Percentiles rank a stretch among this genome's conserved stretches.
These are phyloP conservation scores for Hylyphantes graminicola DNA, from an alignment of 1,140 invertebrate species.

Conservation along the genomic window DNA sequence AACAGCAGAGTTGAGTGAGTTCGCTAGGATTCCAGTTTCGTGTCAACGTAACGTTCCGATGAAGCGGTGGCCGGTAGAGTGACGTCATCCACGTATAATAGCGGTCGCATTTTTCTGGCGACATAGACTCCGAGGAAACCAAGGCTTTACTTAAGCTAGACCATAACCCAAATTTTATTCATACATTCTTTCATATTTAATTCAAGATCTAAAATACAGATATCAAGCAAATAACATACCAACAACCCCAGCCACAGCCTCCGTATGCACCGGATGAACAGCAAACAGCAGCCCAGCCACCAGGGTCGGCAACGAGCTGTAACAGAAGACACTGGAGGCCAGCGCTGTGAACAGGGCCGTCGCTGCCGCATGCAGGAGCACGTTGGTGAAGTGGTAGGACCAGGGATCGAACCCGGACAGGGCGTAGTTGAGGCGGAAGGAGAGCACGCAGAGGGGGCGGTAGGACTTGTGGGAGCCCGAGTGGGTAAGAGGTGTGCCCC, in stretches of 20 bases:
- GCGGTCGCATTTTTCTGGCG: too few relatives aligned
- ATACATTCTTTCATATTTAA: too few relatives aligned
- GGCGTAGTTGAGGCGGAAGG: constrained; percentile 87
- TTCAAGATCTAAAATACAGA: too few relatives aligned
- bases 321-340: constrained; percentile 57
- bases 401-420: constrained; percentile 68
- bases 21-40: too few relatives aligned
- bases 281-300: constrained; percentile 69
- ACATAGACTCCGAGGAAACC: too few relatives aligned
- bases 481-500: constrained; percentile 88
- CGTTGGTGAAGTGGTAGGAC: constrained; percentile 71
- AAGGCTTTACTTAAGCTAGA: too few relatives aligned
- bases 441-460: constrained; percentile 91
- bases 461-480: constrained; percentile 96
- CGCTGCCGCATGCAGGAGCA: constrained; percentile 69
- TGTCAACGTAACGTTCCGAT: too few relatives aligned
- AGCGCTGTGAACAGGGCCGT: constrained; percentile 66
- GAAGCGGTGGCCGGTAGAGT: too few relatives aligned
- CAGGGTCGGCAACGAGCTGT: constrained; percentile 58
- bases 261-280: constrained; percentile 73
- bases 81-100: too few relatives aligned
- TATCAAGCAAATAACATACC: constrained; percentile 62
- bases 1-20: too few relatives aligned
- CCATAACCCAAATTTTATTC: too few relatives aligned
- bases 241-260: constrained; percentile 76